A percentile compares a stretch with the other conserved stretches of the same genome.
These are phyloP conservation scores for Nomada fabriciana DNA, from an alignment of 2,888 invertebrate genomes.

Conservation along the genomic window DNA sequence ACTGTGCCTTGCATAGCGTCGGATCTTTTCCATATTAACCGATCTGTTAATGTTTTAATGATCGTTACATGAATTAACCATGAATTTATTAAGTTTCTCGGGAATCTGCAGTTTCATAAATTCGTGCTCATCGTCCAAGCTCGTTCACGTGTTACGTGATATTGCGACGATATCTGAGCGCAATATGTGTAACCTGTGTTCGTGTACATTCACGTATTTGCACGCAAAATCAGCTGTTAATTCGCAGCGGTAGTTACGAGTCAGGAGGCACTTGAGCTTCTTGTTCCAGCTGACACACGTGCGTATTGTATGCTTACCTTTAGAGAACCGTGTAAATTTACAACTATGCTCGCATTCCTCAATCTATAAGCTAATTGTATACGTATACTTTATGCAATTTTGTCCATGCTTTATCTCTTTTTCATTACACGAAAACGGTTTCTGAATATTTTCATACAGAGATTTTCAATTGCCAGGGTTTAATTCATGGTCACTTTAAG, in stretches of 20 bases:
- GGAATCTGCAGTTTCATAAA: background rate
- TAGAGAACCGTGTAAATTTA: constrained; percentile 7
- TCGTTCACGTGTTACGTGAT: constrained; percentile 14
- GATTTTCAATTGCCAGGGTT: too few species aligned
- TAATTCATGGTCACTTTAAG: too few species aligned
- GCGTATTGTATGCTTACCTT: constrained; percentile 55
- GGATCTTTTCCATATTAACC: too few species aligned
- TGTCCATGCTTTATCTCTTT: too few species aligned
- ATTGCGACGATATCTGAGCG: constrained; percentile 4
- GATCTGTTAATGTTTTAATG: too few species aligned
- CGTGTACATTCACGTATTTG: constrained; percentile 23
- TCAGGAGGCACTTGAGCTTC: constrained; percentile 65
- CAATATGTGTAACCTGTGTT: constrained; percentile 7
- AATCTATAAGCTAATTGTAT: background rate
- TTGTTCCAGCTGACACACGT: constrained; percentile 58
- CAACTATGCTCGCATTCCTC: constrained; percentile 1
- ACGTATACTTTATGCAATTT: too few species aligned
- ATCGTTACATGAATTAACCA: too few species aligned
- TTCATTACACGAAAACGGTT: too few species aligned
- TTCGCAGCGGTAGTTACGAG: constrained; percentile 65
- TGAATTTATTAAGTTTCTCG: background rate
- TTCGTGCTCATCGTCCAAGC: background rate
- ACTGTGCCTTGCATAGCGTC: too few species aligned
- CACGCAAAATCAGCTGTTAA: constrained; percentile 68
- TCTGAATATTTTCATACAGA: too few species aligned